phyloP scores from a whole-genome alignment of 2,888 invertebrate genomes.

The Drosophila nr. medialis region DNA sequence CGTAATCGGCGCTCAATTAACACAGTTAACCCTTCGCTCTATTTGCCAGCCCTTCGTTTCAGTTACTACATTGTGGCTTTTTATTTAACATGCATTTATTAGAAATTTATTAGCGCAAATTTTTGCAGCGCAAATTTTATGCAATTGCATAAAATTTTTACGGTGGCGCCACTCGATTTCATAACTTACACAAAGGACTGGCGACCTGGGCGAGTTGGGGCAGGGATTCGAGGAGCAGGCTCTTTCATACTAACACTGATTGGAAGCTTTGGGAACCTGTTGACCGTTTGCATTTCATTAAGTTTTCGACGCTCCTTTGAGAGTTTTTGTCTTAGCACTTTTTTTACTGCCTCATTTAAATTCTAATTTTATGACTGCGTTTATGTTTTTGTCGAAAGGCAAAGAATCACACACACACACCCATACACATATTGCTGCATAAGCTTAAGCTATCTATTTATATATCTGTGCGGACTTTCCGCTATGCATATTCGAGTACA shows the following conservation, averaged over 20 bases:
- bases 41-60: not conserved
- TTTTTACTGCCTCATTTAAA: constrained; percentile 73
- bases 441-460: constrained; percentile 54
- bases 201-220: not conserved
- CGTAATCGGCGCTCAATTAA: constrained; percentile 74
- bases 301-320: constrained; percentile 42
- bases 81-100: constrained; percentile 75
- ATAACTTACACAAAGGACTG: constrained; percentile 59
- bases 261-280: constrained; percentile 69
- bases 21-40: constrained; percentile 38
- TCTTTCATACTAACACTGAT: constrained; percentile 69
- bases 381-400: constrained; percentile 74
- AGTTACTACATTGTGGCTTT: constrained; percentile 65
- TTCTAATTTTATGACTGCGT: constrained; percentile 79
- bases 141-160: constrained; percentile 72
- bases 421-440: constrained; percentile 16
- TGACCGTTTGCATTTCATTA: constrained; percentile 83
- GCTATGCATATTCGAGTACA: constrained; percentile 53
- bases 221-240: constrained; percentile 4
- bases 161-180: constrained; percentile 70
- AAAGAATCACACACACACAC: constrained; percentile 30
- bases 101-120: constrained; percentile 70
- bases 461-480: constrained; percentile 49
- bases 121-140: constrained; percentile 64
- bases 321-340: constrained; percentile 40